A percentile compares a stretch with the other conserved stretches of the same genome.
Evolutionary conservation across 2,113 vertebrate genomes (phyloP).

Genomic region (Megaptera novaeangliae): DNA sequence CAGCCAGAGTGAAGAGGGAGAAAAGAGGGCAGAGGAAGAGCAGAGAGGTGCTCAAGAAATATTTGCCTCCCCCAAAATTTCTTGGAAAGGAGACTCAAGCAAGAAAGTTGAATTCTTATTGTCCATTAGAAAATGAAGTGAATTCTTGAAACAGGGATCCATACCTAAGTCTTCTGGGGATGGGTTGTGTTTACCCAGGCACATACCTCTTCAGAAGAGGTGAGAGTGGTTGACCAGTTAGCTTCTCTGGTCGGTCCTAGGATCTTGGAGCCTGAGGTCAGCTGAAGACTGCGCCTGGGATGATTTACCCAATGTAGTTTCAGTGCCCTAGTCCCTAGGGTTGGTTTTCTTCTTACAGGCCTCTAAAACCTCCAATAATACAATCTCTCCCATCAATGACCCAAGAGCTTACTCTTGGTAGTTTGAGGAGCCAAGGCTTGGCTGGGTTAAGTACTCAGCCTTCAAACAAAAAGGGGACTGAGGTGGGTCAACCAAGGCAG

Average conservation of each 20-base stretch:
- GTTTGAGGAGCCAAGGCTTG: background rate
- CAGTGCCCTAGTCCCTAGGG: rapidly evolving
- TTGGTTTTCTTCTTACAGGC: background rate
- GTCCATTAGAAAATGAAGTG: background rate
- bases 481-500: background rate
- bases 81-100: background rate
- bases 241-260: background rate
- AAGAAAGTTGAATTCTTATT: background rate
- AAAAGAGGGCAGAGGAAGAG: background rate
- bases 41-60: no score
- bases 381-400: background rate
- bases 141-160: background rate
- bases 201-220: background rate
- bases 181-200: background rate
- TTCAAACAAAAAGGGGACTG: background rate
- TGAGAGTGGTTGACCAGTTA: background rate
- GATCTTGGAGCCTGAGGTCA: background rate
- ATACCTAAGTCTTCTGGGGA: no score
- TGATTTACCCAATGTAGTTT: background rate
- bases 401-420: background rate
- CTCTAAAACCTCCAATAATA: background rate
- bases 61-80: background rate
- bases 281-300: no score
- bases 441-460: no score
- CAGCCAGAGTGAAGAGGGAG: background rate